Conservation (phyloP, 2,888 invertebrate species). For the Trichopoda pennipes region DNA sequence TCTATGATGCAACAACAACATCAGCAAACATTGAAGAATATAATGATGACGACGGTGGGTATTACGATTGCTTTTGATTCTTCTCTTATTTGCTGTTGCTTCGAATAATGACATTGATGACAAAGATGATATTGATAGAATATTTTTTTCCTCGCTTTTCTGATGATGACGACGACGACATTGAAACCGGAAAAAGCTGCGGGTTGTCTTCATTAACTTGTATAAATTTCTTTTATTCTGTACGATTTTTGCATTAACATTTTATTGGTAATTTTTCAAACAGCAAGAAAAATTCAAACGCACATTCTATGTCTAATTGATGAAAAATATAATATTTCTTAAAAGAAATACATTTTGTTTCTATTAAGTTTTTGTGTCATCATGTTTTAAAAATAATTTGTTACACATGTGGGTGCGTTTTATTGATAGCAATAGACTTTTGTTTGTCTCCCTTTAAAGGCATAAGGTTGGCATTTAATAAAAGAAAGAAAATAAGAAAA, state of each 20-base stretch:
- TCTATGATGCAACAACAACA: slow-evolving; percentile 66
- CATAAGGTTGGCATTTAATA: neutral
- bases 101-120: slow-evolving; percentile 70
- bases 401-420: slow-evolving; percentile 56
- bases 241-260: slow-evolving; percentile 61
- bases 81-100: slow-evolving; percentile 68
- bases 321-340: slow-evolving; percentile 69
- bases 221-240: slow-evolving; percentile 34
- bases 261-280: slow-evolving; percentile 73
- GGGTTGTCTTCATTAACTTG: slow-evolving; percentile 72
- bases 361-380: neutral
- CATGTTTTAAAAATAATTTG: slow-evolving; percentile 49
- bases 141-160: neutral
- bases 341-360: slow-evolving; percentile 1
- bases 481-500: neutral
- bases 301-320: slow-evolving; percentile 77
- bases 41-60: slow-evolving; percentile 20
- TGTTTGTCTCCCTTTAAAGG: slow-evolving; percentile 28
- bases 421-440: slow-evolving; percentile 15
- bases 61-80: slow-evolving; percentile 16
- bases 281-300: slow-evolving; percentile 46
- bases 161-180: slow-evolving; percentile 44
- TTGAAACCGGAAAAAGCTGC: slow-evolving; percentile 74
- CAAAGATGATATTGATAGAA: slow-evolving; percentile 43
- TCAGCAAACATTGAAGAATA: slow-evolving; percentile 55